Base-by-base conservation (phyloP, 1,140 invertebrate genomes). In the Cyrtorhinus lividipennis region DNA sequence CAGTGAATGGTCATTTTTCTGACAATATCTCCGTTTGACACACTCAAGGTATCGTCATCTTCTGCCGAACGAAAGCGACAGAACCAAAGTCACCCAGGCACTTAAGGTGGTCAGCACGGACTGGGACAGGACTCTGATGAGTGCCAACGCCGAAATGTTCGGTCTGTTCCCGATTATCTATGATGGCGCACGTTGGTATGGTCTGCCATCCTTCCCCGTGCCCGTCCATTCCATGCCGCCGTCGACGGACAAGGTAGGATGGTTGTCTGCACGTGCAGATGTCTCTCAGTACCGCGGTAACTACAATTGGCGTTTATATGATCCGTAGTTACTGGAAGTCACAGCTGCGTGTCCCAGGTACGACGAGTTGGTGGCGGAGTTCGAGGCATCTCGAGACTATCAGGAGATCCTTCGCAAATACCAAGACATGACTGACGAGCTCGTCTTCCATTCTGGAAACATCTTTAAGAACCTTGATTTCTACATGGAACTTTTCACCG, bases 111-210 rank as follows among this genome's bases (percentile, higher is more conserved):
- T 83, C 68, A 83, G 82, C 48, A 93, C 92, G 1, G 86, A 92
- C 74, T 82, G 85, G 1, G 90, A 95, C 75, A 79, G 92, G 22
- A 92, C 92, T n/a, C 73, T 96, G 2, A 93, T 92, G 86, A 94
- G 90, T 67, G 92, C 90, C 0, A 78, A 87, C 71, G 77, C 82
- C 1, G 86, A 92, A 75, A 76, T 95, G 62, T 90, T 90, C 62
- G 89, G 89, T 2, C 65, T 80, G n/a, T 90, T 84, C 71, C 86
- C 88, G 5, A 82, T 83, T 0, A 68, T 69, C 12, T 26, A 62
- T 2, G 71, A 79, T 62, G 64, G 82, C 1, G 93, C 88, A 86
- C n/a, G 10, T n/a, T 59, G 24, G 48, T 62, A 68, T 0, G 65
- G 80, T 2, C 71, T 93, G 1, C 68, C 74, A 12, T 95, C 92